phyloP scores from a whole-genome alignment of 2,797 vertebrate species.

The Scleropages formosus region DNA sequence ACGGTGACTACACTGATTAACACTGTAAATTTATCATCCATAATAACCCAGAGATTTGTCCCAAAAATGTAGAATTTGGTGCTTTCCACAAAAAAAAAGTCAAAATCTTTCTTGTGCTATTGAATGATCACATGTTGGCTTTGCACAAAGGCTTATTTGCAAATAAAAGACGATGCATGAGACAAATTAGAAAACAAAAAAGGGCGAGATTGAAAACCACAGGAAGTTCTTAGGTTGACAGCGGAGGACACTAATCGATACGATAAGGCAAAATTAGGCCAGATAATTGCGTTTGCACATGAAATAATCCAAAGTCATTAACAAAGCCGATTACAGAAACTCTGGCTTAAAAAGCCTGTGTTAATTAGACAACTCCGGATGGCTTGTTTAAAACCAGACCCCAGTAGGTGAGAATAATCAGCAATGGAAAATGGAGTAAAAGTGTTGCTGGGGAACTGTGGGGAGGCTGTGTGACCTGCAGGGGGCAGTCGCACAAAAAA shows the following conservation, averaged over 20 bases:
- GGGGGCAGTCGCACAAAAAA: neutral
- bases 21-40: neutral
- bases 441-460: neutral
- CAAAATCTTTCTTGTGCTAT: constrained; percentile 18
- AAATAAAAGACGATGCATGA: constrained; percentile 20
- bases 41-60: neutral
- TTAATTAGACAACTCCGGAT: constrained; percentile 44
- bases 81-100: constrained; percentile 8
- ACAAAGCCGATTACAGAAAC: constrained; percentile 46
- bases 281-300: constrained; percentile 51
- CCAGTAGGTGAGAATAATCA: constrained; percentile 26
- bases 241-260: constrained; percentile 45
- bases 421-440: neutral
- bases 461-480: neutral
- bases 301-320: constrained; percentile 56
- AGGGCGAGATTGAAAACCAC: constrained; percentile 30
- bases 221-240: constrained; percentile 40
- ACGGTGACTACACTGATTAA: neutral
- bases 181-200: constrained; percentile 24
- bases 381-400: constrained; percentile 37
- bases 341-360: constrained; percentile 42
- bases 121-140: constrained; percentile 22
- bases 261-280: constrained; percentile 48
- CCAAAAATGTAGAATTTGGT: neutral
- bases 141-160: constrained; percentile 27